phyloP scores from a whole-genome alignment of 1,140 invertebrate species.

The Euwallacea fornicatus region DNA sequence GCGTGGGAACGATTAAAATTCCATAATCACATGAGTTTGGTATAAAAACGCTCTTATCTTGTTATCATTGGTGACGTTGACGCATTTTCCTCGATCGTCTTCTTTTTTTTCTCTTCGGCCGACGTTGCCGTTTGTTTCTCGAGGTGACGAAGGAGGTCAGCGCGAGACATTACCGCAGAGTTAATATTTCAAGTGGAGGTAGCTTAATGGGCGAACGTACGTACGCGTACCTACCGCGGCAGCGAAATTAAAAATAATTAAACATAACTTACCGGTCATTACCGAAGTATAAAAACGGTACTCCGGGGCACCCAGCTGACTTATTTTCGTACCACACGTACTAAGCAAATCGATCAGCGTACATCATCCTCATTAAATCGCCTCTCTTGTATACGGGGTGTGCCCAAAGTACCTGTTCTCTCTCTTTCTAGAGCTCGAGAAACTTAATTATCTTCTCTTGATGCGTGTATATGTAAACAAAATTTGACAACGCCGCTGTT shows the following conservation, averaged over 20 bases:
- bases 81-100: too few relatives aligned
- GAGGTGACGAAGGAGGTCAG: too few relatives aligned
- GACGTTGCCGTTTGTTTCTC: too few relatives aligned
- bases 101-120: too few relatives aligned
- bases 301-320: conserved; percentile 4
- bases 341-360: too few relatives aligned
- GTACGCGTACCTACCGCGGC: conserved; percentile 19
- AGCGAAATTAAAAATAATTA: conserved; percentile 37
- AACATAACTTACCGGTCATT: conserved; percentile 37
- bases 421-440: conserved; percentile 1
- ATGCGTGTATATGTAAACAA: too few relatives aligned
- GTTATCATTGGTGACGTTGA: too few relatives aligned
- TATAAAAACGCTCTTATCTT: conserved; percentile 4
- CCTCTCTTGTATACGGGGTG: too few relatives aligned
- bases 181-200: conserved; percentile 5
- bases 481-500: too few relatives aligned
- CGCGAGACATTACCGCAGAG: too few relatives aligned
- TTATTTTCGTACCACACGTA: too few relatives aligned
- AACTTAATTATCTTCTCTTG: background rate
- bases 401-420: background rate
- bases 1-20: conserved; percentile 10
- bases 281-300: conserved; percentile 23
- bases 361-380: too few relatives aligned
- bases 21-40: conserved; percentile 1
- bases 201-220: conserved; percentile 12